These are phyloP conservation scores for Hoplodrina blanda DNA, from an alignment of 2,888 invertebrate species.

Conservation along the genomic window DNA sequence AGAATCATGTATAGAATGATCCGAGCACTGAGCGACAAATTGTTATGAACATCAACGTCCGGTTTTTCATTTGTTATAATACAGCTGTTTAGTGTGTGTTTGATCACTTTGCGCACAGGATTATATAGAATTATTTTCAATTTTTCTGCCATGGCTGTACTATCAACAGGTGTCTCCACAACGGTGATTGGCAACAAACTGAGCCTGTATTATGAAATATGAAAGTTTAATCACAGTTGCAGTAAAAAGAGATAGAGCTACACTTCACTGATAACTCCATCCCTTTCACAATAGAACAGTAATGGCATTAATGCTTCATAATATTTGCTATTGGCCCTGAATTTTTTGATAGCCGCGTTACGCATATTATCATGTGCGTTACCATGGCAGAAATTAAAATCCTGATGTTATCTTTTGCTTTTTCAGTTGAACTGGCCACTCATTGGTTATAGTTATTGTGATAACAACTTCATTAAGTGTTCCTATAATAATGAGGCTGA, in stretches of 20 bases:
- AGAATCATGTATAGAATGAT: conserved; percentile 24
- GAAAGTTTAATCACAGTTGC: neutral
- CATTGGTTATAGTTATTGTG: conserved; percentile 1
- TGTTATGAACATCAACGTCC: neutral
- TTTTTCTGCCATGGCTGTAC: conserved; percentile 23
- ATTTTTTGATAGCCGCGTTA: neutral
- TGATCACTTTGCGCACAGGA: conserved; percentile 26
- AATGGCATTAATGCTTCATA: neutral
- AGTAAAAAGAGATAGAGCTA: neutral
- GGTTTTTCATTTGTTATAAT: conserved; percentile 32
- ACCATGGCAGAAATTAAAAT: neutral
- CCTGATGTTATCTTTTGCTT: conserved; percentile 21
- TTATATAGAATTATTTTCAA: conserved; percentile 32
- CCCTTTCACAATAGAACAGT: neutral
- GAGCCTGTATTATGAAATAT: neutral
- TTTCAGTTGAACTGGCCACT: neutral
- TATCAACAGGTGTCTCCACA: neutral
- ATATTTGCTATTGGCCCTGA: neutral
- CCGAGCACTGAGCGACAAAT: conserved; percentile 19
- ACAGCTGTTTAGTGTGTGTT: conserved; percentile 21
- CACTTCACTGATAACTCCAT: neutral
- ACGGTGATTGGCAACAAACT: conserved; percentile 13
- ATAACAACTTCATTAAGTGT: conserved; percentile 4
- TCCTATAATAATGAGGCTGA: neutral
- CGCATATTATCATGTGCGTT: conserved; percentile 1